Evolutionary conservation across 2,113 vertebrate species (phyloP), one percentile per base, ranked within the genome.

Genomic region (Herpailurus yagouaroundi): DNA sequence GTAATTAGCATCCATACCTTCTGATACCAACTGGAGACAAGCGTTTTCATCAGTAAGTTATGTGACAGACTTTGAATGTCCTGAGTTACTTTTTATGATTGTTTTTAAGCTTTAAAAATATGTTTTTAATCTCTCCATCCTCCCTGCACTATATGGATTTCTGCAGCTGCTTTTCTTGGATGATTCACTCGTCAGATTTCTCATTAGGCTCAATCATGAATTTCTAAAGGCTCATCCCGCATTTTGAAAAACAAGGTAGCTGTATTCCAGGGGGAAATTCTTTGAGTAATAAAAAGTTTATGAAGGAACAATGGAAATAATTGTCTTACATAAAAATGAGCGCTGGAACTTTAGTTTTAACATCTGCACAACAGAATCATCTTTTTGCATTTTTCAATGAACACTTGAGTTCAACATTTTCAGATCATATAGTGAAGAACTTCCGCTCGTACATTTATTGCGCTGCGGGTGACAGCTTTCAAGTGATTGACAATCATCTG

Each of bases 381-480:
- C n/a, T 7, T 52, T 96, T 69, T 77, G 52, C 8, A 69, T 69
- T 93, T 82, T 91, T 0, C 19, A 14, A 95, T 91, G 48, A 97
- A 81, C 55, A 91, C 38, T 97, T 82, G 86, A 94, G 52, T 36
- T 83, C 73, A 74, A 82, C 64, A 95, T 89, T 95, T 95, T 88
- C 71, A 38, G 86, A 2, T 89, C 89, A 60, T 52, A 68, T 13
- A 29, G 57, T 55, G 36, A 93, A 93, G 74, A 64, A 36, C 16
- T 64, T 66, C 74, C 9, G 0, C 88, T 77, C 23, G 86, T 89
- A 92, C 12, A 60, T 81, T 73, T 96, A 55, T 25, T n/a, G 48
- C 66, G 5, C n/a, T 66, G 29, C 8, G 14, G 15, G 33, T 96
- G 74, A 86, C 64, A 80, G 23, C 48, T 76, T 95, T 90, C 57